Conservation (phyloP, 2,113 vertebrate genomes). For the Holacanthus passer region DNA sequence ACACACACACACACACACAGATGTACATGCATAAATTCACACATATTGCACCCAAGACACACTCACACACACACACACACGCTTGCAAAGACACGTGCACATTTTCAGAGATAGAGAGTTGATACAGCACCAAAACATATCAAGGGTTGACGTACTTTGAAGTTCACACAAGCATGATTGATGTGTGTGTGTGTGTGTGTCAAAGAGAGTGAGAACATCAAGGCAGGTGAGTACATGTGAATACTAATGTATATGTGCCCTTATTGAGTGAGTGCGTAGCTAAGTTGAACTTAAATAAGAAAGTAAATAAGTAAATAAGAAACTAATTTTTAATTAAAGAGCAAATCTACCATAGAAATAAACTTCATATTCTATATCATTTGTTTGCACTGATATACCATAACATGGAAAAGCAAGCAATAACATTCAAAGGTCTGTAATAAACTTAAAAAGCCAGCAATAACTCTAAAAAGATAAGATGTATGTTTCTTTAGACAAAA, state of each 20-base stretch:
- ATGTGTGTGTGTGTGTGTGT: neutral
- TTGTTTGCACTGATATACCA: neutral
- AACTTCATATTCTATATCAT: neutral
- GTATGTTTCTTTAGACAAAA: neutral
- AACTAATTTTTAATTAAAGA: neutral
- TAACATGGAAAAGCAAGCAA: neutral
- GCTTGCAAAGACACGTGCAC: neutral
- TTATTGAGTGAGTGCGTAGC: neutral
- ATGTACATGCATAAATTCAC: conserved; percentile 17
- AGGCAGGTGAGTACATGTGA: conserved; percentile 18
- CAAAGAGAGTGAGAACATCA: conserved; percentile 8
- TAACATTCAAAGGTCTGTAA: neutral
- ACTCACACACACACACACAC: neutral
- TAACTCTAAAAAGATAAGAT: no score
- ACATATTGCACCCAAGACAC: neutral
- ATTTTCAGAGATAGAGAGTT: neutral
- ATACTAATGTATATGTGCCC: neutral
- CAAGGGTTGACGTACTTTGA: conserved; percentile 27
- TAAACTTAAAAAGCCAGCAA: neutral
- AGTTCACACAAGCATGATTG: conserved; percentile 20
- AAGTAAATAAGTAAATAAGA: neutral
- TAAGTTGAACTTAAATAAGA: no score
- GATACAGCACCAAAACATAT: conserved; percentile 12
- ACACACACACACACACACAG: conserved; percentile 7
- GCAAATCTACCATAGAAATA: neutral